Evolutionary conservation across 2,888 invertebrate genomes (phyloP).

Genomic region (Nezara viridula): DNA sequence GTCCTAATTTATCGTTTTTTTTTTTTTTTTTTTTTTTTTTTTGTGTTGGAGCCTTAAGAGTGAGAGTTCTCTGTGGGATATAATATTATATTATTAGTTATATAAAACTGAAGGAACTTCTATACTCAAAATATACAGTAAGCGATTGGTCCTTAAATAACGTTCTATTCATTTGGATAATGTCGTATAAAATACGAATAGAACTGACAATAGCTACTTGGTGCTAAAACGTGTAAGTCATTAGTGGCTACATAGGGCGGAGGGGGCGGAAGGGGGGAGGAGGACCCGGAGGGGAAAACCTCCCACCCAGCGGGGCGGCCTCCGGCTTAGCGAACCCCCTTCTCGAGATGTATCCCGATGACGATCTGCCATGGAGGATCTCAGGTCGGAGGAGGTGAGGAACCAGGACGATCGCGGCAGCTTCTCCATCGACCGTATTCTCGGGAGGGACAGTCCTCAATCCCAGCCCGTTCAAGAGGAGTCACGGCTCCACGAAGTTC

Average conservation of each 20-base stretch:
- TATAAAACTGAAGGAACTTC: too few relatives aligned
- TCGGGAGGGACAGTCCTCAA: conserved; percentile 69
- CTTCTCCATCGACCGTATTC: conserved; percentile 74
- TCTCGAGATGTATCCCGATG: not conserved
- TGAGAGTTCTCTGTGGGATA: too few relatives aligned
- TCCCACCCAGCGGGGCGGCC: not conserved
- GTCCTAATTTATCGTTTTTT: too few relatives aligned
- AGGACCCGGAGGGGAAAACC: not conserved
- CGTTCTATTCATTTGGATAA: not conserved
- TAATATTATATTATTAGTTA: too few relatives aligned
- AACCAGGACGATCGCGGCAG: not conserved
- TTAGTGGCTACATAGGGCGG: not conserved
- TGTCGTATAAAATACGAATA: not conserved
- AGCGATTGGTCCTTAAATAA: not conserved
- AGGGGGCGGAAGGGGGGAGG: not conserved
- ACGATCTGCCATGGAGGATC: conserved; percentile 43
- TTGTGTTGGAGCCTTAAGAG: too few relatives aligned
- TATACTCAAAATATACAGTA: too few relatives aligned
- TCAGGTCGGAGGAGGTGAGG: conserved; percentile 12
- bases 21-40: too few relatives aligned
- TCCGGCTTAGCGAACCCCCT: not conserved
- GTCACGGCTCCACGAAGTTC: conserved; percentile 18
- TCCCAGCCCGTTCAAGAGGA: conserved; percentile 66
- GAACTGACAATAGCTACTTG: not conserved
- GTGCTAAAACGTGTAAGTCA: conserved; percentile 22